phyloP scores from a whole-genome alignment of 2,888 invertebrate species.

The Orgyia antiqua region DNA sequence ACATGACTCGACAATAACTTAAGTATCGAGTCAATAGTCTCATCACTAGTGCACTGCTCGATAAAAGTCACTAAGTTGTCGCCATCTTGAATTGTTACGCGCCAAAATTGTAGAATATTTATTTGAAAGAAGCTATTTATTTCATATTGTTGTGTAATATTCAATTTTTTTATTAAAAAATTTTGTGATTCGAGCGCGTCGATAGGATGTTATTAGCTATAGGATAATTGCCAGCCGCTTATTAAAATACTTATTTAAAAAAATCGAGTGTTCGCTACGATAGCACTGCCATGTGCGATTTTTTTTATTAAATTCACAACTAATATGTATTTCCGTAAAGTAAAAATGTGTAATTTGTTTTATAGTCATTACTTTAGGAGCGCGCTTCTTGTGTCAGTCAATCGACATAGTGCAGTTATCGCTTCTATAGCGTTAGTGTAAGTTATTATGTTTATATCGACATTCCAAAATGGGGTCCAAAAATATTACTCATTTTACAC shows the following conservation, averaged over 20 bases:
- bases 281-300: conserved; percentile 76
- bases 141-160: conserved; percentile 13
- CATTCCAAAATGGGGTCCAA: conserved; percentile 74
- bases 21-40: neutral
- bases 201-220: conserved; percentile 64
- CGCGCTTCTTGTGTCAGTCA: conserved; percentile 44
- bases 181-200: conserved; percentile 50
- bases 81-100: too few species aligned
- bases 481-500: conserved; percentile 41
- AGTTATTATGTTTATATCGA: conserved; percentile 49
- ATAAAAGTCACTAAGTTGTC: neutral
- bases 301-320: conserved; percentile 50
- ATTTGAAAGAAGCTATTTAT: conserved; percentile 19
- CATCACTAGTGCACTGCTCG: conserved; percentile 2
- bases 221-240: conserved; percentile 76
- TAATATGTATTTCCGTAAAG: conserved; percentile 51
- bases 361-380: conserved; percentile 63
- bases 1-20: too few species aligned
- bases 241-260: conserved; percentile 57
- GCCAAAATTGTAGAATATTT: too few species aligned
- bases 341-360: conserved; percentile 55
- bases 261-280: conserved; percentile 67
- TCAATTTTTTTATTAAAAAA: conserved; percentile 19
- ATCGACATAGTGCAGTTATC: conserved; percentile 46
- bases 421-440: conserved; percentile 36